These are phyloP conservation scores for Melanotaenia boesemani DNA, from an alignment of 2,797 vertebrate genomes.

Conservation along the genomic window DNA sequence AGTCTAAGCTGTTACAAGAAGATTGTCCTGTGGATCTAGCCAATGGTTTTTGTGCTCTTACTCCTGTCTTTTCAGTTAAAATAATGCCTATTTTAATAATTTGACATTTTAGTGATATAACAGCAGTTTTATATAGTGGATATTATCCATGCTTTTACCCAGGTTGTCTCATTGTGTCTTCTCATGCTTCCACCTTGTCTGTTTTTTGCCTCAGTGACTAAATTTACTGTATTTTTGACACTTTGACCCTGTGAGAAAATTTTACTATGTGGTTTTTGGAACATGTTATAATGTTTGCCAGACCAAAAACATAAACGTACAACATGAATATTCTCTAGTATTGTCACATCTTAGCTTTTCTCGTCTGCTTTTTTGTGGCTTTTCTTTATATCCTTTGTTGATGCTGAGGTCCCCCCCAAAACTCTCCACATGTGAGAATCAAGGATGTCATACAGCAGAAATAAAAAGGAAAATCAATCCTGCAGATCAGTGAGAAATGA, in stretches of 20 bases:
- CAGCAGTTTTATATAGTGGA: neutral
- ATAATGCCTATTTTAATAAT: neutral
- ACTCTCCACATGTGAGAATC: conserved; percentile 59
- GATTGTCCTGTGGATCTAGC: neutral
- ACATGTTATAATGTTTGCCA: conserved; percentile 54
- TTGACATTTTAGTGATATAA: neutral
- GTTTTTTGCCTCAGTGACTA: conserved; percentile 11
- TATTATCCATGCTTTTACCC: neutral
- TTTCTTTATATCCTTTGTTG: conserved; percentile 53
- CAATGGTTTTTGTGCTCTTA: neutral
- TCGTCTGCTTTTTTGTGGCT: conserved; percentile 58
- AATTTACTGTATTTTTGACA: conserved; percentile 35
- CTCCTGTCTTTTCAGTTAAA: neutral
- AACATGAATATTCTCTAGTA: conserved; percentile 55
- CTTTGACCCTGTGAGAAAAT: conserved; percentile 45
- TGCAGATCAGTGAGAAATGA: conserved; percentile 68
- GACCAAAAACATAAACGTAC: conserved; percentile 48
- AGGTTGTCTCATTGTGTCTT: neutral
- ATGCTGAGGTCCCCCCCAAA: conserved; percentile 30
- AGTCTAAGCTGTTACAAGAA: neutral
- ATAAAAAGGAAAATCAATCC: conserved; percentile 71
- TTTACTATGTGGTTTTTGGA: conserved; percentile 32
- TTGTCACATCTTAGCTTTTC: conserved; percentile 58
- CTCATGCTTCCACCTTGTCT: neutral
- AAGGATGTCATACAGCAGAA: conserved; percentile 51